Evolutionary conservation across 2,113 vertebrate species (phyloP).

Genomic region (Oreochromis aureus): DNA sequence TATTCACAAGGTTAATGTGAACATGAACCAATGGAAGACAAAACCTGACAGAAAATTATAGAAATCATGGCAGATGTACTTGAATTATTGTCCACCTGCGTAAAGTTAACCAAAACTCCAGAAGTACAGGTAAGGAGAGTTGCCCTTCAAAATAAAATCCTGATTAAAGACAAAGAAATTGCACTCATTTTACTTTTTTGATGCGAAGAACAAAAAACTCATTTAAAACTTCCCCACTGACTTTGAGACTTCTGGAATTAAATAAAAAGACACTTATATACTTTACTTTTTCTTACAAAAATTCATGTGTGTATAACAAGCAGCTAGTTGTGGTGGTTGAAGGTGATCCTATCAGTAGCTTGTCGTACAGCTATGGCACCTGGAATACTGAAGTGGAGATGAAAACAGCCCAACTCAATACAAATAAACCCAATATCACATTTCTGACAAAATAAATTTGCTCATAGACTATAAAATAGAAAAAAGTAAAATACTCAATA

Average conservation of each 20-base stretch:
- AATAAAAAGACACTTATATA: neutral
- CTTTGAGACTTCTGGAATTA: neutral
- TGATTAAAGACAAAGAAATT: neutral
- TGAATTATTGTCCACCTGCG: neutral
- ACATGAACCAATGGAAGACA: neutral
- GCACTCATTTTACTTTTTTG: neutral
- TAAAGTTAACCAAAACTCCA: accelerated
- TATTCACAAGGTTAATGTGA: neutral
- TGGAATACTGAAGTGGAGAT: neutral
- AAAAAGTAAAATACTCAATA: accelerated
- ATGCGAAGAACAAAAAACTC: neutral
- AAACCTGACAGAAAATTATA: neutral
- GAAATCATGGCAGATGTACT: neutral
- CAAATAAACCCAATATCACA: neutral
- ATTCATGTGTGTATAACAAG: neutral
- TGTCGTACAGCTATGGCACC: accelerated
- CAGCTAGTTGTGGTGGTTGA: neutral
- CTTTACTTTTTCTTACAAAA: neutral
- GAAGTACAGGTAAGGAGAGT: neutral
- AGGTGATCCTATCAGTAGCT: neutral
- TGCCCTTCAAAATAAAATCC: conserved; percentile 17
- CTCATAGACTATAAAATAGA: neutral
- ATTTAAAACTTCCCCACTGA: neutral
- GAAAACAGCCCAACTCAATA: neutral
- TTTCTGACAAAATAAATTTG: neutral